Evolutionary conservation across 2,113 vertebrate genomes (phyloP).

Genomic region (Apodemus sylvaticus): DNA sequence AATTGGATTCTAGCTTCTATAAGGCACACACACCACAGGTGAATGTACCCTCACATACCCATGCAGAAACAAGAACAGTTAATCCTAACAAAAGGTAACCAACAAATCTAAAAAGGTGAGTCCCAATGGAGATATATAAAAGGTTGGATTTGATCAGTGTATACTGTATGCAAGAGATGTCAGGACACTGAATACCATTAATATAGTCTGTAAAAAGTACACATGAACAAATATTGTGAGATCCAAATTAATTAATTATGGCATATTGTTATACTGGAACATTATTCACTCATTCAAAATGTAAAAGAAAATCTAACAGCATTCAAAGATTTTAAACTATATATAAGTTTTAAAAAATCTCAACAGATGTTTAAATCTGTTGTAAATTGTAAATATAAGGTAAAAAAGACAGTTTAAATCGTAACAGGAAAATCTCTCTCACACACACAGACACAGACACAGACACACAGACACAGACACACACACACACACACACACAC

Average conservation of each 20-base stretch:
- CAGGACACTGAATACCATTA: neutral
- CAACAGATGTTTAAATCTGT: neutral
- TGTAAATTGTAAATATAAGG: neutral
- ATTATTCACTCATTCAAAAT: neutral
- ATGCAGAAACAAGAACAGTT: neutral
- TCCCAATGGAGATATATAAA: neutral
- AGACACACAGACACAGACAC: no score
- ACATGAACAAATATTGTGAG: neutral
- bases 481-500: no score
- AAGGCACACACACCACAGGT: neutral
- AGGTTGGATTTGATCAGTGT: neutral
- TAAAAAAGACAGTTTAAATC: neutral
- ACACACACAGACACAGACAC: no score
- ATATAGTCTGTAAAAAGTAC: neutral
- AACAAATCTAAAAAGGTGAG: neutral
- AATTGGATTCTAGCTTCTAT: neutral
- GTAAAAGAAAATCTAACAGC: neutral
- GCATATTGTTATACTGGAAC: neutral
- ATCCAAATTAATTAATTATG: constrained; percentile 28
- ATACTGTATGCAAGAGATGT: neutral
- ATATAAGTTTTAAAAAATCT: neutral
- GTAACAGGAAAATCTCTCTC: neutral
- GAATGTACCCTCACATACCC: neutral
- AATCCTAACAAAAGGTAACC: neutral
- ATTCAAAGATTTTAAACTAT: constrained; percentile 17